A percentile compares a stretch with the other conserved stretches of the same genome.
Conservation (phyloP, 2,113 vertebrate species). For the Apeltes quadracus region DNA sequence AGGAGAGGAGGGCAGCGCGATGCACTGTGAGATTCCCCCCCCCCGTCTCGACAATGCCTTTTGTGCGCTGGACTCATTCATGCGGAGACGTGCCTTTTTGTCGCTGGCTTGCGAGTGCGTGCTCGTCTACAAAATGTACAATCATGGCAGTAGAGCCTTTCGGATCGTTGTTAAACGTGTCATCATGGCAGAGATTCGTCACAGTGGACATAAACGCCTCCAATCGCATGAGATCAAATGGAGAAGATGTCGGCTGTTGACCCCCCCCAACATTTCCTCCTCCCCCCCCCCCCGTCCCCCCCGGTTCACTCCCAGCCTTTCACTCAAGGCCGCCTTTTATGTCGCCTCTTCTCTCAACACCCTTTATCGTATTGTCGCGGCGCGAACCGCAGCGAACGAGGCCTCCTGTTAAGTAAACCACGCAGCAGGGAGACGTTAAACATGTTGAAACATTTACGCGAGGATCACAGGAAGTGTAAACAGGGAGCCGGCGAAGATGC, state of each 20-base stretch:
- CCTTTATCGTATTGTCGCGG: conserved; percentile 33
- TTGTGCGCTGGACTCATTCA: conserved; percentile 51
- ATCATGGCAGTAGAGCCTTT: background rate
- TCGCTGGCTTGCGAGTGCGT: conserved; percentile 8
- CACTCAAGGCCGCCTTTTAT: conserved; percentile 54
- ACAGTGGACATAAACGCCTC: conserved; percentile 46
- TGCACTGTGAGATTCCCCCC: conserved; percentile 8
- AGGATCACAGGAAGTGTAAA: conserved; percentile 26
- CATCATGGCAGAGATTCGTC: conserved; percentile 19
- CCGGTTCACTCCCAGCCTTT: conserved; percentile 43
- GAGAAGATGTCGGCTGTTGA: conserved; percentile 61
- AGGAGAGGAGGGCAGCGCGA: conserved; percentile 48
- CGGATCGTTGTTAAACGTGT: conserved; percentile 39
- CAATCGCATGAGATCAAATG: conserved; percentile 62
- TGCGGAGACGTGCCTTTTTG: conserved; percentile 26
- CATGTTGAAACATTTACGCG: conserved; percentile 25
- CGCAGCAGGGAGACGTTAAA: conserved; percentile 36
- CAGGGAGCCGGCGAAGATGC: conserved; percentile 29
- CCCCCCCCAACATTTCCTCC: conserved; percentile 39
- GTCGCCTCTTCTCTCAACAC: conserved; percentile 20
- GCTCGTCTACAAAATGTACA: background rate
- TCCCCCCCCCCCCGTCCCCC: background rate
- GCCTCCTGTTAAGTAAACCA: conserved; percentile 27
- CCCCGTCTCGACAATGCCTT: conserved; percentile 40
- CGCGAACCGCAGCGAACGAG: background rate